phyloP scores from a whole-genome alignment of 2,113 vertebrate genomes.

The Bettongia penicillata region DNA sequence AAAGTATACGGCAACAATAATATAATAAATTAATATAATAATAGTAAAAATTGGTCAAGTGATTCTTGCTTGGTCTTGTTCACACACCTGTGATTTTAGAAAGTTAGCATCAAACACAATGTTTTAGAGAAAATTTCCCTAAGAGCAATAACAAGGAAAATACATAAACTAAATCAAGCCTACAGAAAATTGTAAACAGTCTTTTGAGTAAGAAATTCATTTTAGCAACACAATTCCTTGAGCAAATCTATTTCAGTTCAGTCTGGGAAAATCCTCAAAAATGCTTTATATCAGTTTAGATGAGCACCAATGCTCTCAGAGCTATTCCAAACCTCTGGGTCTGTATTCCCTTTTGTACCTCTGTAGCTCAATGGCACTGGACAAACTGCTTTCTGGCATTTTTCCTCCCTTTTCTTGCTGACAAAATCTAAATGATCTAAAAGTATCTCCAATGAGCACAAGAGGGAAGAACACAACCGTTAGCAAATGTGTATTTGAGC shows the following conservation, averaged over 20 bases:
- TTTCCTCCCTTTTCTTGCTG: conserved; percentile 62
- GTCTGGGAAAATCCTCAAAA: conserved; percentile 10
- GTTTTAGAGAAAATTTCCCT: conserved; percentile 1
- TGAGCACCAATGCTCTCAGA: conserved; percentile 14
- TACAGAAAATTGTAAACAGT: background rate
- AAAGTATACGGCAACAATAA: too few relatives aligned
- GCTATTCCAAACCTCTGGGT: conserved; percentile 16
- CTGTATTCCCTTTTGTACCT: conserved; percentile 17
- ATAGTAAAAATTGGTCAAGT: background rate
- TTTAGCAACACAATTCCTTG: background rate
- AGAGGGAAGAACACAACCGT: conserved; percentile 71
- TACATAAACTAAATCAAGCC: conserved; percentile 14
- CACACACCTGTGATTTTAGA: background rate
- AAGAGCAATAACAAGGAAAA: conserved; percentile 3
- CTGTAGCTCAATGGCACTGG: conserved; percentile 9
- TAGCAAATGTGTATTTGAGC: conserved; percentile 80
- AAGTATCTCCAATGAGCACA: conserved; percentile 75
- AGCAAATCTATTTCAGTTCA: background rate
- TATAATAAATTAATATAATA: background rate
- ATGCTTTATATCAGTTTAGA: background rate
- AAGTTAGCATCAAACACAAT: background rate
- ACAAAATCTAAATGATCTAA: conserved; percentile 78
- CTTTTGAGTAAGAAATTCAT: conserved; percentile 1
- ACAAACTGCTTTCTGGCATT: conserved; percentile 46
- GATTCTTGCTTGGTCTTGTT: background rate